phyloP scores from a whole-genome alignment of 1,140 invertebrate species.

The Caenorhabditis brenneri region DNA sequence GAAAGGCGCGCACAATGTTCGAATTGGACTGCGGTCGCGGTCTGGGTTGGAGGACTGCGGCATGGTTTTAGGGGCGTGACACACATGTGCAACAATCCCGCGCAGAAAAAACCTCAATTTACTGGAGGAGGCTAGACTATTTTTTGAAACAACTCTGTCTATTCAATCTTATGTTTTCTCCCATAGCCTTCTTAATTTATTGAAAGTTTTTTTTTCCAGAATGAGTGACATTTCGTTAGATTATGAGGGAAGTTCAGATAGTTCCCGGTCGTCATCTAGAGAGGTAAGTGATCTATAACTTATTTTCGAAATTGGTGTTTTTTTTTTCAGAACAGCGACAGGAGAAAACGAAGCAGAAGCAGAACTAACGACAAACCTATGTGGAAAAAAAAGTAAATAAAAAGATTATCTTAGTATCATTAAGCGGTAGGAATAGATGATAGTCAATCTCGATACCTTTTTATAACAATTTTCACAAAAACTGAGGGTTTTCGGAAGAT shows the following conservation, averaged over 20 bases:
- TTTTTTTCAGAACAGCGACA: neutral
- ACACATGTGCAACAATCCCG: neutral
- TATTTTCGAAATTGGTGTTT: neutral
- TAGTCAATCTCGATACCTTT: neutral
- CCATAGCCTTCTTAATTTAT: neutral
- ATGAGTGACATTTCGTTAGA: constrained; percentile 19
- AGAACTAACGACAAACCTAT: neutral
- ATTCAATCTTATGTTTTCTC: no score
- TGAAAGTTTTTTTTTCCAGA: neutral
- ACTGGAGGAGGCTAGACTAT: no score
- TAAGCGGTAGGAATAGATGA: no score
- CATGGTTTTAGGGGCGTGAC: neutral
- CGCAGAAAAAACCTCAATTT: neutral
- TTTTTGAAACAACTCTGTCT: no score
- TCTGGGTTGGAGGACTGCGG: no score
- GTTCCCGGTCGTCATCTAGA: neutral
- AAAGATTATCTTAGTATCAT: no score
- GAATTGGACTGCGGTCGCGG: no score
- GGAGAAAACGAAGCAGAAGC: neutral
- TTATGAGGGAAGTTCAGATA: neutral
- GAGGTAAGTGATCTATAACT: neutral
- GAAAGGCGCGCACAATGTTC: no score
- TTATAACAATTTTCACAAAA: neutral
- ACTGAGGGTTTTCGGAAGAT: neutral
- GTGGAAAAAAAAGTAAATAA: constrained; percentile 2